These are phyloP conservation scores for Tauraco erythrolophus DNA, from an alignment of 2,113 vertebrate species.

Conservation along the genomic window DNA sequence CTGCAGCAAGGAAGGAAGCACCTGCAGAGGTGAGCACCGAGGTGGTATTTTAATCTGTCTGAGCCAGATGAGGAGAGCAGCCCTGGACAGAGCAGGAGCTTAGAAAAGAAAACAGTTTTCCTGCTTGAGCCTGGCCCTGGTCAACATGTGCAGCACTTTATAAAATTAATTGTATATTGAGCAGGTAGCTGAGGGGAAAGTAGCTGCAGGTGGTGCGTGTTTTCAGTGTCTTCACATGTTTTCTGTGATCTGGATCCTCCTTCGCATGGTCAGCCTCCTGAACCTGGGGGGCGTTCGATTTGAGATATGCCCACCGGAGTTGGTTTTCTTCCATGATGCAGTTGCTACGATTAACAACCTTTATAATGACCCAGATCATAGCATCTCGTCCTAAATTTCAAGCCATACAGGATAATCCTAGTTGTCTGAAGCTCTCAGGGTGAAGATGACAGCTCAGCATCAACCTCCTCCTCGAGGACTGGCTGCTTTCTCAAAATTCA, in stretches of 20 bases:
- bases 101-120: not conserved
- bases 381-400: not conserved
- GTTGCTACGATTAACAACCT: not conserved
- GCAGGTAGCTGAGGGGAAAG: not conserved
- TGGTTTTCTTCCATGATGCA: not conserved
- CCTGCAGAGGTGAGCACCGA: constrained; percentile 9
- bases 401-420: not conserved
- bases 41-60: not conserved
- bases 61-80: not conserved
- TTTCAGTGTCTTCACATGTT: not conserved
- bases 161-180: constrained; percentile 4
- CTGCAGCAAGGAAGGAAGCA: constrained; percentile 7
- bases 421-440: too few species aligned
- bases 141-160: not conserved
- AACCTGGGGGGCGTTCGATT: not conserved
- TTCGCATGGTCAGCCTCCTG: not conserved
- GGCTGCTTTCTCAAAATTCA: not conserved
- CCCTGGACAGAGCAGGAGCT: not conserved
- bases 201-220: not conserved
- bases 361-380: not conserved
- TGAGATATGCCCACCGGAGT: rapidly evolving
- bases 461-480: not conserved
- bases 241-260: not conserved
- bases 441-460: not conserved
- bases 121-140: not conserved